Percentiles rank a stretch among this genome's conserved stretches.
Evolutionary conservation across 2,888 invertebrate species (phyloP).

Genomic region (Coremacera marginata): DNA sequence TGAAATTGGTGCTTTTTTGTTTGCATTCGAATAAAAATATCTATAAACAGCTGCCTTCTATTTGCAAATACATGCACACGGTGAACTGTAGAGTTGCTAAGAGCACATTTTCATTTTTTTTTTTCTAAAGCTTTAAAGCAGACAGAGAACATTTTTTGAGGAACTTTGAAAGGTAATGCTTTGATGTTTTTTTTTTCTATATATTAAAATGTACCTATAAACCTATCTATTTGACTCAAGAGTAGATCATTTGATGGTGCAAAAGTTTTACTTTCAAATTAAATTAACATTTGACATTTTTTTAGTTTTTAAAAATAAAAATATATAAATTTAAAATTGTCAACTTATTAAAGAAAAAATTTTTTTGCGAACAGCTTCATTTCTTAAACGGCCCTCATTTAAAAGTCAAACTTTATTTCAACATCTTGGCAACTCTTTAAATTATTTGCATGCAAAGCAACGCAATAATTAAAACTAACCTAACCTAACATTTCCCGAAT

Average conservation of each 20-base stretch:
- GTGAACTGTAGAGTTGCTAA: background rate
- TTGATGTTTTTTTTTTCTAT: background rate
- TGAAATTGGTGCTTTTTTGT: background rate
- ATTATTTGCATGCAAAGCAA: slow-evolving; percentile 19
- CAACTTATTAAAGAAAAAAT: too few species aligned
- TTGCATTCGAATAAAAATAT: background rate
- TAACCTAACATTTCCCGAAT: background rate
- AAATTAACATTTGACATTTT: too few species aligned
- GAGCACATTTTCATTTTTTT: background rate
- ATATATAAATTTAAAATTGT: too few species aligned
- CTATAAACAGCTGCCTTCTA: background rate
- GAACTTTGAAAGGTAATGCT: too few species aligned
- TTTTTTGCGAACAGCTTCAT: too few species aligned
- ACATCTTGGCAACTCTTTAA: slow-evolving; percentile 16
- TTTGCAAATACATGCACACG: slow-evolving; percentile 4
- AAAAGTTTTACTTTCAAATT: too few species aligned
- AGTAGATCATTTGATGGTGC: background rate
- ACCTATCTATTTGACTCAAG: background rate
- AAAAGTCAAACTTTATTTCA: too few species aligned
- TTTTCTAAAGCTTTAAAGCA: too few species aligned
- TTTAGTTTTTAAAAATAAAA: too few species aligned
- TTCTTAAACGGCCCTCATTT: too few species aligned
- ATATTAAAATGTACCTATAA: background rate
- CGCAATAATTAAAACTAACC: slow-evolving; percentile 22
- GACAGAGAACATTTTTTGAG: too few species aligned